Evolutionary conservation across 2,797 vertebrate species (phyloP), one percentile per base, ranked within the genome.

Genomic region (Salarias fasciatus): DNA sequence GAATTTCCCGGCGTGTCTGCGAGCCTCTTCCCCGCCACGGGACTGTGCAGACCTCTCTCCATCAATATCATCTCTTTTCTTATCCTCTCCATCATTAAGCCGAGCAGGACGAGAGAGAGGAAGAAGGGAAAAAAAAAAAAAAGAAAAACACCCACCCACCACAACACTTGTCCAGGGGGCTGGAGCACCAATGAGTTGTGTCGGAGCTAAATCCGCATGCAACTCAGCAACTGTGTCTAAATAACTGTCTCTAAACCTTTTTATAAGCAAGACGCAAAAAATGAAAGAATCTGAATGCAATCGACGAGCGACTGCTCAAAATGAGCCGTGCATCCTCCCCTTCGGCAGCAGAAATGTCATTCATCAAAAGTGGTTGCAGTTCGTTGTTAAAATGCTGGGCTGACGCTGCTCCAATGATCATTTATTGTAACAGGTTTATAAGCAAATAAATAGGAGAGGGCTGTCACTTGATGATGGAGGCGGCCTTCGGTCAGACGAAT

Each of bases 391-490:
- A 95, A 95, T 81, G 91, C 96, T 95, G 92, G 94, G 94, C 95
- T 96, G 96, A 98, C 95, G 96, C 95, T 88, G 93, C 94, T 94
- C 93, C 96, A 98, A 98, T 96, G 96, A 98, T 98, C 97, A 97
- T 98, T 98, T 99, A 98, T 98, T 99, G 96, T 98, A 99, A 98
- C 95, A 97, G 96, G 96, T 98, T 99, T 98, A 98, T 97, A 97
- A 98, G 96, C 96, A 99, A 98, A 99, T 99, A 98, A 99, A 99
- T 95, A 97, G 94, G 94, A 94, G 95, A 94, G 94, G 95, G 94
- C 94, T 98, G 97, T 97, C 96, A 97, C 93, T 94, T 92, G 95
- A 93, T 97, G 95, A 97, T 95, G 95, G 96, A 98, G 96, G 95
- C 95, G 93, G 95, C 95, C 97, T 97, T 95, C 92, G 94, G 94